These are phyloP conservation scores for Macquaria australasica DNA, from an alignment of 2,113 vertebrate species.

Conservation along the genomic window DNA sequence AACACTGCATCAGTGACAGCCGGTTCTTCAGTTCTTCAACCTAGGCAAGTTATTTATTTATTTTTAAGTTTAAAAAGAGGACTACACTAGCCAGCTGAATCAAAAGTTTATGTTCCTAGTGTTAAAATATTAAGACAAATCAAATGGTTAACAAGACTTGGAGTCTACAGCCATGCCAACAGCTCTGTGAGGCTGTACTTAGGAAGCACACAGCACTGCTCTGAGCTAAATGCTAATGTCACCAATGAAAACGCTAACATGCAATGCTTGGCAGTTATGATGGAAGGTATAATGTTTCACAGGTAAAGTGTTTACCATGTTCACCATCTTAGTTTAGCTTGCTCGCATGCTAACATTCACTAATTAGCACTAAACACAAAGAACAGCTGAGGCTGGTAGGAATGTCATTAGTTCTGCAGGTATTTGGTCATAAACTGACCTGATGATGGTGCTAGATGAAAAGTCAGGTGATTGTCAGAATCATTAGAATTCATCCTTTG, in stretches of 20 bases:
- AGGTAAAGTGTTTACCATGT: neutral
- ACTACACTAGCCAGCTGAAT: neutral
- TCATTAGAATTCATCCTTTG: neutral
- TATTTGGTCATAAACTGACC: too few species aligned
- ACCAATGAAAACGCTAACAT: neutral
- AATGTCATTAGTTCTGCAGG: too few species aligned
- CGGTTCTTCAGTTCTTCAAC: neutral
- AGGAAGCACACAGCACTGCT: neutral
- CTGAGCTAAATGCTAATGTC: neutral
- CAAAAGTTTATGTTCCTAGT: neutral
- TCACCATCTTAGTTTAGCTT: too few species aligned
- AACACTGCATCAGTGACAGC: constrained; percentile 3
- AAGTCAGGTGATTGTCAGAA: too few species aligned
- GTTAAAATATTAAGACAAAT: neutral
- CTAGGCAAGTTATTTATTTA: too few species aligned
- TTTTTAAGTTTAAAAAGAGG: neutral
- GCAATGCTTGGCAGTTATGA: neutral
- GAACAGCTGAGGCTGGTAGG: too few species aligned
- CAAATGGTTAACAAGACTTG: neutral
- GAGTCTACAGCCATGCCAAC: neutral
- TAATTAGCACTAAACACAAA: too few species aligned
- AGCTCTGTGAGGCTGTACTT: neutral
- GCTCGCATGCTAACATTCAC: too few species aligned
- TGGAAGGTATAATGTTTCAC: too few species aligned
- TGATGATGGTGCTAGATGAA: too few species aligned